phyloP scores from a whole-genome alignment of 2,888 invertebrate genomes.

The Tetragnatha montana region DNA sequence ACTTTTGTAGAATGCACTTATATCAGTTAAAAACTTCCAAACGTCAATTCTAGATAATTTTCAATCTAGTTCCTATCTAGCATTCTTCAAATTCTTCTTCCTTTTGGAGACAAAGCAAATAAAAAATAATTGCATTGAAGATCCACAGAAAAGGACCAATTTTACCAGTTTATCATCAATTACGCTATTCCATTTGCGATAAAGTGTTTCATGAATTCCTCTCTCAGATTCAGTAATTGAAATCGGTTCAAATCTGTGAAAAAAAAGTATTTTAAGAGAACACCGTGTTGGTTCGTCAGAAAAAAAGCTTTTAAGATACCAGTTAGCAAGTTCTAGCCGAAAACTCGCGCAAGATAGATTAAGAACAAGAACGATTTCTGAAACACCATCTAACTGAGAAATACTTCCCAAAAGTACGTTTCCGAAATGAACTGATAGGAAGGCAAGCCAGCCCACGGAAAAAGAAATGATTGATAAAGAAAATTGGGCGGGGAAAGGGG shows the following conservation, averaged over 20 bases:
- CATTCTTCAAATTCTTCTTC: not conserved
- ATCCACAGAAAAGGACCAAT: not conserved
- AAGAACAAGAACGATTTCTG: slow-evolving; percentile 62
- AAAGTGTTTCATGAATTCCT: not conserved
- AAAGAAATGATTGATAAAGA: slow-evolving; percentile 49
- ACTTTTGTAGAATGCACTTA: no score
- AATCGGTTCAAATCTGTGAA: slow-evolving; percentile 5
- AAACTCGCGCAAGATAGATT: slow-evolving; percentile 26
- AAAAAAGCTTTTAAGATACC: slow-evolving; percentile 47
- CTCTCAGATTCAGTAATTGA: slow-evolving; percentile 4
- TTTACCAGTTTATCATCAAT: not conserved
- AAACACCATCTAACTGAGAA: slow-evolving; percentile 53
- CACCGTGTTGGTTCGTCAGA: not conserved
- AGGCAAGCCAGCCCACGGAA: slow-evolving; percentile 27
- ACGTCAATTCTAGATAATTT: no score
- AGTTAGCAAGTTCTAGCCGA: slow-evolving; percentile 19
- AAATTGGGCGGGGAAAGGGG: slow-evolving; percentile 48
- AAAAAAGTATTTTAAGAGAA: slow-evolving; percentile 17
- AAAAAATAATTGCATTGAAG: not conserved
- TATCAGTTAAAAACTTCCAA: no score
- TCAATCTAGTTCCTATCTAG: not conserved
- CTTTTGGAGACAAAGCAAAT: not conserved
- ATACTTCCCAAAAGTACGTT: slow-evolving; percentile 56
- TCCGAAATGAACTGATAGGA: slow-evolving; percentile 56
- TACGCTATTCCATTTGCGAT: not conserved